Conservation (phyloP, 1,140 invertebrate species). For the Euborellia annulipes region DNA sequence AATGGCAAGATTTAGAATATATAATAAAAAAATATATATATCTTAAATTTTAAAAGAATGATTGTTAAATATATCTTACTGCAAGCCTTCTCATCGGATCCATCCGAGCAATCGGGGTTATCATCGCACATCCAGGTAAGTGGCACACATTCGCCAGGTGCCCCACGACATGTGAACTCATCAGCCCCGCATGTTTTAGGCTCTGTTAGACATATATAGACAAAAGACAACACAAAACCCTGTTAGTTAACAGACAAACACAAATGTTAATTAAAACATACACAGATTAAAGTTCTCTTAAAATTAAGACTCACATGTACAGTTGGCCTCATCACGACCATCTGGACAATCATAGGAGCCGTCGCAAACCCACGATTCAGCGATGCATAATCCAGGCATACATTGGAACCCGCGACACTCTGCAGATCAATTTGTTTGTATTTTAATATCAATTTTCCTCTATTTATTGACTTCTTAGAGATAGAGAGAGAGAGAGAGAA, state of each 20-base stretch:
- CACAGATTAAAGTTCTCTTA: too few species aligned
- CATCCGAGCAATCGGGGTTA: slow-evolving; percentile 71
- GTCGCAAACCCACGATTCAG: slow-evolving; percentile 24
- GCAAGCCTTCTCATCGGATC: slow-evolving; percentile 75
- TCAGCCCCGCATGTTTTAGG: slow-evolving; percentile 64
- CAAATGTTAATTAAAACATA: too few species aligned
- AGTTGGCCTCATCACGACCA: slow-evolving; percentile 28
- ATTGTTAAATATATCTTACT: too few species aligned
- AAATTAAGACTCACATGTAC: slow-evolving; percentile 11
- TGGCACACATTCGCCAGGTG: slow-evolving; percentile 68
- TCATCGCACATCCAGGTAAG: slow-evolving; percentile 85
- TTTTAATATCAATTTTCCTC: too few species aligned
- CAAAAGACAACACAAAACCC: too few species aligned
- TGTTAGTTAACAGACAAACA: too few species aligned
- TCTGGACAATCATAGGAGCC: slow-evolving; percentile 27
- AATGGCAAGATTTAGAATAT: too few species aligned
- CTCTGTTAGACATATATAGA: slow-evolving; percentile 30
- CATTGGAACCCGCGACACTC: slow-evolving; percentile 27
- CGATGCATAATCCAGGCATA: slow-evolving; percentile 24
- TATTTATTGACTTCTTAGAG: too few species aligned
- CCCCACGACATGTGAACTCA: slow-evolving; percentile 67
- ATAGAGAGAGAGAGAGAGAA: too few species aligned
- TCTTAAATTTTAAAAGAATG: too few species aligned
- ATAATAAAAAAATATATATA: too few species aligned
- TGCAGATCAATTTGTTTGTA: too few species aligned